Base-by-base conservation (phyloP, 2,113 vertebrate genomes). In the Camarhynchus parvulus region DNA sequence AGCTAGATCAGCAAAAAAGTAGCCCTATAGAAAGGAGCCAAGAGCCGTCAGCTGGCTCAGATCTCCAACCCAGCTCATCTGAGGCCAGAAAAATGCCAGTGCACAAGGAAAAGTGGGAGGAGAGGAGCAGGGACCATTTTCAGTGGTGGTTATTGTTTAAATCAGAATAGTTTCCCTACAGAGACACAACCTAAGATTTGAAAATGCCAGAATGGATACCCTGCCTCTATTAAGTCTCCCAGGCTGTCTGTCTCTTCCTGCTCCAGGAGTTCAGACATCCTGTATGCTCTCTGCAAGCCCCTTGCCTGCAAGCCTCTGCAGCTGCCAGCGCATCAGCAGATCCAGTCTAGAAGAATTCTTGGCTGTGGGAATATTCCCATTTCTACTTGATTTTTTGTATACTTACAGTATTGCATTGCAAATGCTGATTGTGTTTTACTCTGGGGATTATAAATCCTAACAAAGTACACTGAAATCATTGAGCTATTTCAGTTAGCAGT, bases 1-100 rank as follows among this genome's bases (percentile, higher is more conserved):
- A 94, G 72, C 85, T 77, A 73, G 70, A 90, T 96, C 88, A 94
- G 94, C 92, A 96, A 82, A 95, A 96, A 96, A 76, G 39, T n/a
- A 85, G 46, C 50, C 31, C 75, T 80, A 50, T 53, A 69, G 92
- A 56, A 95, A 85, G 11, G n/a, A 96, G 49, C 72, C 53, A 31
- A 87, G 90, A 94, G 67, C 53, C 0, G 6, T 94, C 85, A 95
- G 90, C 90, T 90, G 95, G 92, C 82, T 93, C 82, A 53, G 59
- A 66, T 88, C 94, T 95, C 67, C 68, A 58, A 2, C 42, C 67
- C 67, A 55, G 92, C 88, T 92, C 90, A 73, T 93, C 75, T 41
- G 47, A 72, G 76, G 91, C 86, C 95, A 95, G 91, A 94, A 96
- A 95, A 94, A 89, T 78, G 73, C 92, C 95, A 93, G 31, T 41